phyloP scores from a whole-genome alignment of 37 sponge, comb jelly and placozoan genomes.

The Tethya wilhelma region DNA sequence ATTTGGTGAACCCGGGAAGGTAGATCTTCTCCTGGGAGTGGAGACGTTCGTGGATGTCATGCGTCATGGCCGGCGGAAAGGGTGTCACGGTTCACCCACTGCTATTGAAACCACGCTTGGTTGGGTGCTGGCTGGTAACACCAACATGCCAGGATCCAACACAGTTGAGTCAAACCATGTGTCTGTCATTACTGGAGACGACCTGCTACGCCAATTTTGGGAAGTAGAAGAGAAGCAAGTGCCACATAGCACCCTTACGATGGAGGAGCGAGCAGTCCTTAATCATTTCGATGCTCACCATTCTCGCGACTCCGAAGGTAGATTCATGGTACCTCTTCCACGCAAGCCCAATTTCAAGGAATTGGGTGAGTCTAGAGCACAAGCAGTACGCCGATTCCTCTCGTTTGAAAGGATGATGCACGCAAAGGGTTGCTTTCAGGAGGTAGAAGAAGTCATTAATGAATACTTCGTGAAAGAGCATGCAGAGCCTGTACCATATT shows the following conservation, averaged over 20 bases:
- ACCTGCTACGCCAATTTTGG: slow-evolving; percentile 46
- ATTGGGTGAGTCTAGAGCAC: slow-evolving; percentile 56
- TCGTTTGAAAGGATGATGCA: slow-evolving; percentile 46
- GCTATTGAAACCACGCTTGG: slow-evolving; percentile 45
- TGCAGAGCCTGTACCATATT: slow-evolving; percentile 42
- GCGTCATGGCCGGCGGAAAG: slow-evolving; percentile 39
- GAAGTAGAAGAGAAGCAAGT: slow-evolving; percentile 40
- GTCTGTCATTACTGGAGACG: slow-evolving; percentile 29
- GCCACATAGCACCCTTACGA: not conserved
- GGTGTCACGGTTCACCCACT: slow-evolving; percentile 24
- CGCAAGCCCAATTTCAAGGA: not conserved
- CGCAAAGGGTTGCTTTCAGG: slow-evolving; percentile 25
- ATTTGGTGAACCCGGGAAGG: slow-evolving; percentile 27
- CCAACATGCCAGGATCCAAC: not conserved
- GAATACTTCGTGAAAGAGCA: slow-evolving; percentile 42
- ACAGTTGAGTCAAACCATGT: not conserved
- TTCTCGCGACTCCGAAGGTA: slow-evolving; percentile 4
- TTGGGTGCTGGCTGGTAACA: slow-evolving; percentile 46
- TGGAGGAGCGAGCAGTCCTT: slow-evolving; percentile 16
- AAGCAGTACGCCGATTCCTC: slow-evolving; percentile 43
- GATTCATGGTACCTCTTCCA: slow-evolving; percentile 42
- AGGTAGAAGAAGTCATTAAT: slow-evolving; percentile 30
- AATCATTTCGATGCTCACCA: slow-evolving; percentile 33
- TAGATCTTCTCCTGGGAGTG: slow-evolving; percentile 29
- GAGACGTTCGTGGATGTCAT: slow-evolving; percentile 19